Evolutionary conservation across 2,797 vertebrate genomes (phyloP), one percentile per base, ranked within the genome.

Genomic region (Gila robusta): DNA sequence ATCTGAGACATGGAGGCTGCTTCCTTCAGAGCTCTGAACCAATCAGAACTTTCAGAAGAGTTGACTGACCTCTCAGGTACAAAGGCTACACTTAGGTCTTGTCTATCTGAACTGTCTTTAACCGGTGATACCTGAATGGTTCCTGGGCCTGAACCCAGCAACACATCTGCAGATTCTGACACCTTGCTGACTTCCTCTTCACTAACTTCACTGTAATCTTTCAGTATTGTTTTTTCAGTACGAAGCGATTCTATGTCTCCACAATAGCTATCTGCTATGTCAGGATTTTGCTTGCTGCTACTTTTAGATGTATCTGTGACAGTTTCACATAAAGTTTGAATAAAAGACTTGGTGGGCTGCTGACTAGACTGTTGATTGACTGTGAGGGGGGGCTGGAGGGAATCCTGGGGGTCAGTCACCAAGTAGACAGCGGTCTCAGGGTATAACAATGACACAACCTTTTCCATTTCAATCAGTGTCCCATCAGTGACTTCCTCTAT

Each of bases 21-120:
- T 56, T 95, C 93, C 90, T 92, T 94, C 52, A 95, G 90, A 52
- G 91, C 91, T 91, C 87, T 87, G 73, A 95, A 94, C 95, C 95
- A 95, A 88, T 89, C 84, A 83, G 88, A 88, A 70, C 44, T 41
- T 49, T 88, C 85, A 87, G 84, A 77, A 72, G 39, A 49, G 70
- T 79, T 82, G 70, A 66, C 76, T 69, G 62, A 64, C 49, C 32
- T 82, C 67, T 85, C 77, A 37, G 56, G 88, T 59, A 79, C 32
- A 54, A 62, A 52, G 17, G 23, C 70, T 83, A 59, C 72, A 74
- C 62, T 73, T 80, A 47, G 23, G 32, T 35, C 37, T 74, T 21
- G 56, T 26, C 39, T 86, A 32, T 76, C 62, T 86, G 62, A 82
- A 86, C 78, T 83, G 79, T 79, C 88, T 12, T 62, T 79, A 83